Evolutionary conservation across 1,140 invertebrate genomes (phyloP), one percentile per base, ranked within the genome.

Genomic region (Megathymus violae): DNA sequence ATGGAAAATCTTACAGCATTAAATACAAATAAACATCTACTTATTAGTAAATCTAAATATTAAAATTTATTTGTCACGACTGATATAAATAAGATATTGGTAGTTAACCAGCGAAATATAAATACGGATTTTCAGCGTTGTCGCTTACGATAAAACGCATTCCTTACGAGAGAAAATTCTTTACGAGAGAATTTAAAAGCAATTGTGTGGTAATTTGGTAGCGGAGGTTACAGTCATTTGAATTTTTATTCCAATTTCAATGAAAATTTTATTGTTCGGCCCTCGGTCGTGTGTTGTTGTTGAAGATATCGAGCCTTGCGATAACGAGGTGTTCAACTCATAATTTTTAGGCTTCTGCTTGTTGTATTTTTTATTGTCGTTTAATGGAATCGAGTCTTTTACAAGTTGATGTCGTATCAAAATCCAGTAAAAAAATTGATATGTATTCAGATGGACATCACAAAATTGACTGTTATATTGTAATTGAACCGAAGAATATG

Each of bases 151-250:
- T 13, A 13, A 22, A 19, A 13, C 50, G 17, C 0, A 0, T 41
- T 2, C 50, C 27, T 50, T 47, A 34, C n/a, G 19, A 61, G 62
- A 22, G 27, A 56, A 51, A 43, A 46, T 54, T 61, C 47, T 67
- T 58, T 59, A 43, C 44, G 40, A 59, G 13, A 51, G 17, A 38
- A 43, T 65, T 72, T 65, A 65, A 62, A 63, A 64, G 44, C 67
- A 47, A 71, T 61, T 68, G 69, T 61, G 52, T 61, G 58, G 64
- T 62, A 62, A 67, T 67, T 62, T 48, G 47, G 56, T 52, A 60
- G 48, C 47, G 13, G 50, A 56, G 43, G 62, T 64, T 62, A 59
- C 16, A 59, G 27, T 31, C 25, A 47, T 56, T 67, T 48, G 31
- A 46, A 47, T 54, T 61, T 56, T 62, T 51, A 58, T 60, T 43